Evolutionary conservation across 1,140 invertebrate species (phyloP).

Genomic region (Lethrus apterus): DNA sequence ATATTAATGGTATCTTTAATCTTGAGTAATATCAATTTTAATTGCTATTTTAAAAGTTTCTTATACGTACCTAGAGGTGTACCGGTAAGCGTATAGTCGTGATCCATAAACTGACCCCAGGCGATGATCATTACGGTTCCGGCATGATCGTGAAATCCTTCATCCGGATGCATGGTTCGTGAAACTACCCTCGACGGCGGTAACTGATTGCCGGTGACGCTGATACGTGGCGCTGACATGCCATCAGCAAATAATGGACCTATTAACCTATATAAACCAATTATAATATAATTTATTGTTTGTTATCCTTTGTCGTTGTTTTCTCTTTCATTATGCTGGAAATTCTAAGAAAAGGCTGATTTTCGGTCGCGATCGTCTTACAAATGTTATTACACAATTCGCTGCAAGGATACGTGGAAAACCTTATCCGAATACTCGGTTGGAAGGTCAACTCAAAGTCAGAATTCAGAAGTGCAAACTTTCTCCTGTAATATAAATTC

Average conservation of each 20-base stretch:
- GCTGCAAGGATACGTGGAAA: too few relatives aligned
- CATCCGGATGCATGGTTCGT: conserved; percentile 82
- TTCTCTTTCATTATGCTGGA: not conserved
- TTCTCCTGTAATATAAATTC: too few relatives aligned
- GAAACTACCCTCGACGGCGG: conserved; percentile 79
- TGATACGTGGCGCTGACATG: conserved; percentile 71
- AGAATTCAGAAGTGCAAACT: too few relatives aligned
- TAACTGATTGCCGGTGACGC: conserved; percentile 62
- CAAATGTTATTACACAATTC: too few relatives aligned
- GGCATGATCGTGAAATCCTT: conserved; percentile 88
- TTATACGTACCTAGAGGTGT: conserved; percentile 67
- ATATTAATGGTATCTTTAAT: too few relatives aligned
- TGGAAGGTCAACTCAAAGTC: too few relatives aligned
- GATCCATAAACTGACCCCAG: conserved; percentile 93
- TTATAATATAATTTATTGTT: not conserved
- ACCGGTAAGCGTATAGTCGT: conserved; percentile 84
- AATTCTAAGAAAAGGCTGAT: too few relatives aligned
- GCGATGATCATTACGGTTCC: conserved; percentile 88
- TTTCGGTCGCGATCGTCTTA: too few relatives aligned
- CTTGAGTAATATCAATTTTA: too few relatives aligned
- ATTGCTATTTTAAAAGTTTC: too few relatives aligned
- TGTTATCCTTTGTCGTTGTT: too few relatives aligned
- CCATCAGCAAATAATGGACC: conserved; percentile 73
- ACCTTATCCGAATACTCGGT: too few relatives aligned
- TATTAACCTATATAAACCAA: conserved; percentile 56